These are phyloP conservation scores for Saccostrea echinata DNA, from an alignment of 1,140 invertebrate genomes.

Conservation along the genomic window DNA sequence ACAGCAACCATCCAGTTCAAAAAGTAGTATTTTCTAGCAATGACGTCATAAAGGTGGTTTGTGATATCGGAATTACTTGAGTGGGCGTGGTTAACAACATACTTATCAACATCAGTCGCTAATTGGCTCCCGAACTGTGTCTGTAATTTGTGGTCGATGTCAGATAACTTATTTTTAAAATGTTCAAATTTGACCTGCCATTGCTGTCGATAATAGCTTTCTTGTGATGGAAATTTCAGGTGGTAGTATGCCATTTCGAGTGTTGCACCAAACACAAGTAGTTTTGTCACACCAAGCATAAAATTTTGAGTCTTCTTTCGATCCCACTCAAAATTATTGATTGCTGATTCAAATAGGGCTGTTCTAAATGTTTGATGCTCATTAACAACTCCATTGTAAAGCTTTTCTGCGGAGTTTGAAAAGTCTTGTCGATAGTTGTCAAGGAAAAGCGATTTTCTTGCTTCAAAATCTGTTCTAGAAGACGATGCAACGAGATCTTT, in stretches of 20 bases:
- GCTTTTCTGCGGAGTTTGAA: not conserved
- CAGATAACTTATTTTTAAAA: not conserved
- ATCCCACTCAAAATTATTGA: not conserved
- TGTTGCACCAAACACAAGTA: not conserved
- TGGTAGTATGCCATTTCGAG: not conserved
- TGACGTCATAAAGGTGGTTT: not conserved
- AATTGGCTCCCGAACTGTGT: not conserved
- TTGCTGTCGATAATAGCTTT: conserved; percentile 1
- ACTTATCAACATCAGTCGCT: not conserved
- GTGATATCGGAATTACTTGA: not conserved
- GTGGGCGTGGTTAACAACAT: not conserved
- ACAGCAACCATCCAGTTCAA: not conserved
- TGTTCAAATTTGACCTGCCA: conserved; percentile 17
- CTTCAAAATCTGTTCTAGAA: not conserved
- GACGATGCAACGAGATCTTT: not conserved
- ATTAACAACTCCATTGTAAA: not conserved
- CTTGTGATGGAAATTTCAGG: conserved; percentile 13
- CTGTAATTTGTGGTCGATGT: not conserved
- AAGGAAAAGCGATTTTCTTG: not conserved
- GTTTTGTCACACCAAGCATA: not conserved
- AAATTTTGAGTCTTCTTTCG: conserved; percentile 8
- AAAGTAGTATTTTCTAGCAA: not conserved
- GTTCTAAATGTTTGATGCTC: not conserved
- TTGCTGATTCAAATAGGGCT: not conserved
- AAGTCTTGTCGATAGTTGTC: not conserved